Evolutionary conservation across 2,888 invertebrate genomes (phyloP).

Genomic region (Hoplodrina ambigua): DNA sequence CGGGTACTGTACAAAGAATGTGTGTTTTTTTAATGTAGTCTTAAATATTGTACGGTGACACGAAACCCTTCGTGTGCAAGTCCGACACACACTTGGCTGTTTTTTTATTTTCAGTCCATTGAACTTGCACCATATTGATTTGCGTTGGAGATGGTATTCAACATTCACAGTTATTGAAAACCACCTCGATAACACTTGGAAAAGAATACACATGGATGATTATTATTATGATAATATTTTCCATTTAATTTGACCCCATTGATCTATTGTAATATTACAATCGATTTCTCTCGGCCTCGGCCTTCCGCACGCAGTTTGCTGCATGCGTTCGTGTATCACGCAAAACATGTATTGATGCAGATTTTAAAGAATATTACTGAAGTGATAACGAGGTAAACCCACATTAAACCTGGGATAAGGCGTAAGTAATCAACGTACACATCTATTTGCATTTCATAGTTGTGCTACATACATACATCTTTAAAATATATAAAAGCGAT

Average conservation of each 20-base stretch:
- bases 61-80: too few species aligned
- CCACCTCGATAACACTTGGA: not conserved
- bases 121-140: not conserved
- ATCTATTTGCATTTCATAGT: too few species aligned
- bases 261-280: conserved; percentile 62
- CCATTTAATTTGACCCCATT: conserved; percentile 48
- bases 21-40: too few species aligned
- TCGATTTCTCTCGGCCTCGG: conserved; percentile 87
- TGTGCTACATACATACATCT: too few species aligned
- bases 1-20: too few species aligned
- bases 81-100: too few species aligned
- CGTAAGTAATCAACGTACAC: too few species aligned
- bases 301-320: conserved; percentile 77
- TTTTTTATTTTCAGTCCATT: not conserved
- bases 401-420: not conserved
- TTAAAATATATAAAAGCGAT: too few species aligned
- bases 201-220: conserved; percentile 4
- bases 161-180: too few species aligned
- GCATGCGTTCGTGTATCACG: conserved; percentile 75
- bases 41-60: too few species aligned
- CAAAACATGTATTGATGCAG: conserved; percentile 46
- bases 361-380: conserved; percentile 10
- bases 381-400: not conserved
- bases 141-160: too few species aligned
- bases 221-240: conserved; percentile 17